These are phyloP conservation scores for Dipodomys spectabilis DNA, from an alignment of 2,113 vertebrate genomes.

Conservation along the genomic window DNA sequence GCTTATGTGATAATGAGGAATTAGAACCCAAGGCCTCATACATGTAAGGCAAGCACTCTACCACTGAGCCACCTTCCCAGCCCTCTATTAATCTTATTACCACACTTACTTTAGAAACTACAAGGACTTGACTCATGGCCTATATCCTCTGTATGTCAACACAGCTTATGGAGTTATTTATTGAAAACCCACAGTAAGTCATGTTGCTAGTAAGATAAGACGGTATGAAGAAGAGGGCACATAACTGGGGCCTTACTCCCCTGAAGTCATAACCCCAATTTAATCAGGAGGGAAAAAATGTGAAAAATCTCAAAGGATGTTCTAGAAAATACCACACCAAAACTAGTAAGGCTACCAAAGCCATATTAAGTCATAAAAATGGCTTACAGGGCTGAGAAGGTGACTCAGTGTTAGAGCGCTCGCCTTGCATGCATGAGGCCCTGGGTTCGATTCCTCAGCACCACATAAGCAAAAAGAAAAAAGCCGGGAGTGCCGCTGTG, in stretches of 20 bases:
- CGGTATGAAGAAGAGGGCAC: not conserved
- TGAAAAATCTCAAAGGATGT: not conserved
- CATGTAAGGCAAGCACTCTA: too few species aligned
- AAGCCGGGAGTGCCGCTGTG: too few species aligned
- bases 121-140: not conserved
- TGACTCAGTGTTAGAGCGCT: too few species aligned
- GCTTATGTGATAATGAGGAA: too few species aligned
- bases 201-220: not conserved
- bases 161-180: not conserved
- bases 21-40: too few species aligned
- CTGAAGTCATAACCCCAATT: not conserved
- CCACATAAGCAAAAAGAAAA: too few species aligned
- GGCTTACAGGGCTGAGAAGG: too few species aligned
- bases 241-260: not conserved
- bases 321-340: not conserved
- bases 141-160: not conserved
- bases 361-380: not conserved
- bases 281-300: not conserved
- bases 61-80: too few species aligned
- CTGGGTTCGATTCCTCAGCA: too few species aligned
- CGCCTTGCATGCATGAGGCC: too few species aligned
- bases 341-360: not conserved
- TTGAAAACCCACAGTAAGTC: not conserved
- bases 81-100: not conserved
- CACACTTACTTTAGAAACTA: not conserved